Base-by-base conservation (phyloP, 2,888 invertebrate species). In the Xylocampa areola region DNA sequence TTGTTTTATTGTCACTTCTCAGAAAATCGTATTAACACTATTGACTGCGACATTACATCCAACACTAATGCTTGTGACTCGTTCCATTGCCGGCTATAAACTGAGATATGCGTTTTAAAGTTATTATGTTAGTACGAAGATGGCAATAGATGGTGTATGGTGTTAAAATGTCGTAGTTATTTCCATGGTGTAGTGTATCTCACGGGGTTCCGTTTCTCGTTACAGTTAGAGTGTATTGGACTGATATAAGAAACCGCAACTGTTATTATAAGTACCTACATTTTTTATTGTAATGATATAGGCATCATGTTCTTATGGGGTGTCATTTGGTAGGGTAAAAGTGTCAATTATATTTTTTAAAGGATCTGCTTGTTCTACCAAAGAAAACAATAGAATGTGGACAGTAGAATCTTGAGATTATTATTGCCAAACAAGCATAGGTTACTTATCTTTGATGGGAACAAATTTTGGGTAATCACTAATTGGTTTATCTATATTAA, bases 181-280 rank as follows among this genome's bases (percentile, higher is more conserved):
- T 37, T 17, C 40, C 27, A 16, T 43, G 40, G 48, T 66, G 55
- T 36, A 37, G 29, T 43, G 41, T 53, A 41, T 76, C 74, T 57
- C 76, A 76, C 66, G 75, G 59, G 55, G 59, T 75, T 75, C 66
- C 64, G 54, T 77, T 76, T 73, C 76, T 73, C 41, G 61, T 73
- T 68, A 64, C 67, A 51, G 64, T 68, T 75, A 70, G 49, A 52
- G 58, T 57, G 51, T 58, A 41, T 54, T 50, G 41, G 52, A 54
- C 23, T 58, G 73, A 55, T 60, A 77, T 58, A 69, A 65, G 72
- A 68, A 63, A 68, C 75, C 51, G 49, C 45, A 44, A 43, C 32
- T 55, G 59, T 49, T 58, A 54, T 68, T 27, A 36, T 37, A 43
- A 6, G 4, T 6, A 6, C 1, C 48, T 55, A 52, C 33, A 62